Evolutionary conservation across 1,140 invertebrate species (phyloP).

Genomic region (Himalopsyche phryganea): DNA sequence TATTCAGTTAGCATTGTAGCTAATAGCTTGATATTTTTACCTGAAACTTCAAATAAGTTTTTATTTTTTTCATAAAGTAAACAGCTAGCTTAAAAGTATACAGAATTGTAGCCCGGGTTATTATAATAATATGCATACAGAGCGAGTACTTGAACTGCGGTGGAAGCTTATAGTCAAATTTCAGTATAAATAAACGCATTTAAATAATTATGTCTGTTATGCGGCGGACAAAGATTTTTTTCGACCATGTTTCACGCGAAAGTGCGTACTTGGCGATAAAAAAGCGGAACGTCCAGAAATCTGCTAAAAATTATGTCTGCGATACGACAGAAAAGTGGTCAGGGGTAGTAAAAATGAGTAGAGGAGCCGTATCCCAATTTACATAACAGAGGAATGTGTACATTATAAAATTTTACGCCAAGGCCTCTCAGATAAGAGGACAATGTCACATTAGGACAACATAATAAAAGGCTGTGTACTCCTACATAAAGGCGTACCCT

Average conservation of each 20-base stretch:
- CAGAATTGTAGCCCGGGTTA: no score
- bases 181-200: no score
- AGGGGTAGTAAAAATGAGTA: no score
- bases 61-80: no score
- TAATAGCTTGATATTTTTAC: no score
- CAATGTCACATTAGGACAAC: conserved; percentile 35
- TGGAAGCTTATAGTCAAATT: no score
- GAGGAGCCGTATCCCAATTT: conserved; percentile 20
- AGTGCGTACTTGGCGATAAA: conserved; percentile 24
- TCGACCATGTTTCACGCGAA: conserved; percentile 7
- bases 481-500: conserved; percentile 30
- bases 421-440: conserved; percentile 33
- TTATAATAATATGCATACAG: no score
- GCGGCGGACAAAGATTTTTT: conserved; percentile 12
- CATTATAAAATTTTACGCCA: conserved; percentile 34
- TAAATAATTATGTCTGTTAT: background rate
- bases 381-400: conserved; percentile 34
- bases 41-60: no score
- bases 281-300: conserved; percentile 24
- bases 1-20: no score
- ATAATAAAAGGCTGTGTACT: conserved; percentile 30
- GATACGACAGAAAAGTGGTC: conserved; percentile 10
- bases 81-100: no score
- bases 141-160: no score
- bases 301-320: conserved; percentile 26